Conservation (phyloP, 2,797 vertebrate genomes). For the Glossophaga mutica region DNA sequence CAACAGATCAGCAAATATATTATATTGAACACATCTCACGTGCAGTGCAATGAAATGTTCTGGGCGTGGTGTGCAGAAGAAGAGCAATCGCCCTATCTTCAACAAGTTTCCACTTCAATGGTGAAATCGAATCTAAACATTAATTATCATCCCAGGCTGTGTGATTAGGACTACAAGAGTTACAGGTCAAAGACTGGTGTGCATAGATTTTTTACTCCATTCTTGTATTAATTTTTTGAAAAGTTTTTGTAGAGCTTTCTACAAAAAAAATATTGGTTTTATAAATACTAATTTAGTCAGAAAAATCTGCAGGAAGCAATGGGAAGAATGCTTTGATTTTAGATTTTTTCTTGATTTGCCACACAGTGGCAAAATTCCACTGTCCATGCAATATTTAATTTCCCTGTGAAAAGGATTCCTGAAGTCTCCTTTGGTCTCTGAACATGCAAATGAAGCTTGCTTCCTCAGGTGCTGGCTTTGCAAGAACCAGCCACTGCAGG, state of each 20-base stretch:
- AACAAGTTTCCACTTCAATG: not conserved
- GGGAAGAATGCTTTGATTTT: not conserved
- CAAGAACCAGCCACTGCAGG: not conserved
- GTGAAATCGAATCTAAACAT: not conserved
- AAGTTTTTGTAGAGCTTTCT: not conserved
- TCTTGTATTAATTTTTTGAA: not conserved
- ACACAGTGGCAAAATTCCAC: not conserved
- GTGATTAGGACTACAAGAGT: not conserved
- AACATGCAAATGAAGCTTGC: not conserved
- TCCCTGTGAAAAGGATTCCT: not conserved
- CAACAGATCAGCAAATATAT: not conserved
- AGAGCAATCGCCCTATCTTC: not conserved
- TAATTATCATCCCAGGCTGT: not conserved
- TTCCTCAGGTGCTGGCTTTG: not conserved
- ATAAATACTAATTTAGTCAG: not conserved
- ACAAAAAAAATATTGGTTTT: not conserved
- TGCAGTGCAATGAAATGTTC: not conserved
- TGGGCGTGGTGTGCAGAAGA: not conserved
- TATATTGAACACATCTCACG: not conserved
- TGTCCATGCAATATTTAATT: not conserved
- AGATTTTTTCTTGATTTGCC: not conserved
- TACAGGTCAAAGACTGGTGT: not conserved
- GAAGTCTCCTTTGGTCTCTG: not conserved
- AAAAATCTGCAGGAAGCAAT: not conserved
- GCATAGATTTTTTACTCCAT: not conserved